Evolutionary conservation across 2,888 invertebrate genomes (phyloP).

Genomic region (Meteorus cinctellus): DNA sequence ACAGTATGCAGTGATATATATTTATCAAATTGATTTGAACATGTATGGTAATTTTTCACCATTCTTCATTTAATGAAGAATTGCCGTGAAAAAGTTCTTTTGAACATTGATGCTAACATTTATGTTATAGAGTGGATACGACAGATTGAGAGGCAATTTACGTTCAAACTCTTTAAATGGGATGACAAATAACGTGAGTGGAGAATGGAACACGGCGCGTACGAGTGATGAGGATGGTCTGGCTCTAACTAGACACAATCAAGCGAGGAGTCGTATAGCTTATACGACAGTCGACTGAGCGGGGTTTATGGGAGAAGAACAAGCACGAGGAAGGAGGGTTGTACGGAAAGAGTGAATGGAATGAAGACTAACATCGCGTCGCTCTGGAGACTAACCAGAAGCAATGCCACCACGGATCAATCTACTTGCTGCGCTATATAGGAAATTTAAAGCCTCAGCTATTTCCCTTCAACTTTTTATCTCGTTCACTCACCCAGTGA

Average conservation of each 20-base stretch:
- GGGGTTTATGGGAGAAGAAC: constrained; percentile 27
- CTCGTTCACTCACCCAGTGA: neutral
- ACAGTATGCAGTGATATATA: neutral
- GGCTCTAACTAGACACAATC: constrained; percentile 73
- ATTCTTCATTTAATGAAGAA: too few relatives aligned
- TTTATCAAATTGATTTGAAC: neutral
- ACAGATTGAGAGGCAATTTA: neutral
- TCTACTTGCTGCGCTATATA: constrained; percentile 59
- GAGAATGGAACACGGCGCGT: constrained; percentile 59
- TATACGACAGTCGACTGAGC: constrained; percentile 27
- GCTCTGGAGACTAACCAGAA: constrained; percentile 71
- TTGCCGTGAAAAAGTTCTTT: neutral
- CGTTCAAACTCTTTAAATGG: constrained; percentile 64
- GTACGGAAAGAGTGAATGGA: constrained; percentile 55
- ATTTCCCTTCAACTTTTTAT: neutral
- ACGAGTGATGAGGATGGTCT: constrained; percentile 68
- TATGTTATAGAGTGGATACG: neutral
- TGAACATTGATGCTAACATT: neutral
- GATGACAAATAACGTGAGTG: constrained; percentile 69
- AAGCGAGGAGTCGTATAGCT: constrained; percentile 65
- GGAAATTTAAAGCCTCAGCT: constrained; percentile 57
- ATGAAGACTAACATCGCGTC: constrained; percentile 72
- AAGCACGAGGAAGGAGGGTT: constrained; percentile 20
- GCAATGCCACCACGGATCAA: constrained; percentile 72
- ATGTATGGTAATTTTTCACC: constrained; percentile 8